Evolutionary conservation across 2,888 invertebrate species (phyloP), one percentile per base, ranked within the genome.

Genomic region (Platypus cylindrus): DNA sequence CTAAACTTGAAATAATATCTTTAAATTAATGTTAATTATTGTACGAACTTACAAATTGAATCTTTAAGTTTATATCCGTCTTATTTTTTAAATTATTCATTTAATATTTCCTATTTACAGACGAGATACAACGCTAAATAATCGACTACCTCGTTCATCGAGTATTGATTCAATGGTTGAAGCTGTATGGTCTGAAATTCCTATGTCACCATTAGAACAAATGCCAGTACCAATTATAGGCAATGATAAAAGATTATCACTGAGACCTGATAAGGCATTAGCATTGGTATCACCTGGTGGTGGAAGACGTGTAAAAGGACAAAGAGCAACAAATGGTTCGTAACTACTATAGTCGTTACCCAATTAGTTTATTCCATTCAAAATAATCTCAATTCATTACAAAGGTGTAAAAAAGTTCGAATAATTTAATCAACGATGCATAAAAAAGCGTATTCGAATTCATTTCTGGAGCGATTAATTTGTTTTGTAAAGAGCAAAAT

Each of bases 151-250:
- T 3, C 73, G 84, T 3, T 84, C 84, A 38, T 75, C 80, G 43
- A 83, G 82, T 61, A 84, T 83, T 55, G 84, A 84, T 64, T 78
- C 78, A 1, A 68, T 80, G 61, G 79, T 79, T 34, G 79, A 80
- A 53, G 73, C 78, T 2, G 75, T 76, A 5, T 78, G 78, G 65
- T 70, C 71, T 42, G 67, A 68, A 45, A 52, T 58, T 32, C 51
- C 45, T 37, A 36, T 40, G 17, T 38, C 44, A 12, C 47, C 52
- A 17, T 48, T 48, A 20, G 52, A 50, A 40, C 36, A 40, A 3
- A n/a, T 35, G n/a, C 37, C 37, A 18, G 43, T 46, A 33, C 39
- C 44, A 5, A 23, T 37, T 3, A 22, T 30, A 3, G 13, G 32
- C 16, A 55, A 36, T 58, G 56, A 56, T 16, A 59, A 60, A 53